phyloP scores from a whole-genome alignment of 2,888 invertebrate species.

The Drosophila testacea region DNA sequence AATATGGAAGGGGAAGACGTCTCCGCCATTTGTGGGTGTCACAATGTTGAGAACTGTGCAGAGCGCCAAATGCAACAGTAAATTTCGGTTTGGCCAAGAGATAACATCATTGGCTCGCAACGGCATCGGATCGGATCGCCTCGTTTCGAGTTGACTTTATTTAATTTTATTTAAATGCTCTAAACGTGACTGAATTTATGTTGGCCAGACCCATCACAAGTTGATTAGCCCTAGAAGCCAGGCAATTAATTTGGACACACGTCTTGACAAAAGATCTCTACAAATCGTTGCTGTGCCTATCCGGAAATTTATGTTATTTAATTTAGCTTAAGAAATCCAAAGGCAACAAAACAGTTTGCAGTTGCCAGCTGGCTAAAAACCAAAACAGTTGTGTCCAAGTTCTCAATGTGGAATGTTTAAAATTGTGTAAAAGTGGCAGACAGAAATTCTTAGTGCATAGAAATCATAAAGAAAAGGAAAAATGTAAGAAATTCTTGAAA shows the following conservation, averaged over 20 bases:
- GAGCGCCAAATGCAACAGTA: slow-evolving; percentile 75
- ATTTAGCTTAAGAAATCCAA: slow-evolving; percentile 51
- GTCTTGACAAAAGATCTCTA: slow-evolving; percentile 42
- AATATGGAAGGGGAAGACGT: slow-evolving; percentile 2
- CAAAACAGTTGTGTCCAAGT: slow-evolving; percentile 38
- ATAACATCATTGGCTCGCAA: slow-evolving; percentile 66
- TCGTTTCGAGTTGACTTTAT: not conserved
- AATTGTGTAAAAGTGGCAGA: slow-evolving; percentile 32
- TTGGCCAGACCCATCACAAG: slow-evolving; percentile 36
- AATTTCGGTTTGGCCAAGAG: slow-evolving; percentile 81
- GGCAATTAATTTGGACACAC: slow-evolving; percentile 56
- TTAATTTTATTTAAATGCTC: slow-evolving; percentile 74
- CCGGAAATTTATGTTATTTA: slow-evolving; percentile 68
- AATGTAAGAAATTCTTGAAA: slow-evolving; percentile 18
- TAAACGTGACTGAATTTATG: slow-evolving; percentile 83
- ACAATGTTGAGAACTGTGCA: slow-evolving; percentile 67
- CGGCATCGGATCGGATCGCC: not conserved
- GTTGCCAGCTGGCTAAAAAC: slow-evolving; percentile 28
- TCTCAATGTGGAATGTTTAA: slow-evolving; percentile 44
- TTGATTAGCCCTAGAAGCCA: slow-evolving; percentile 50
- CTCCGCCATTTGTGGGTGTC: slow-evolving; percentile 82
- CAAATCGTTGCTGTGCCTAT: slow-evolving; percentile 26
- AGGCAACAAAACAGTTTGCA: slow-evolving; percentile 13
- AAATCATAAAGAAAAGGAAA: not conserved
- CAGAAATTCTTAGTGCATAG: not conserved